Evolutionary conservation across 2,888 invertebrate species (phyloP), one percentile per base, ranked within the genome.

Genomic region (Acanthosepion esculentum): DNA sequence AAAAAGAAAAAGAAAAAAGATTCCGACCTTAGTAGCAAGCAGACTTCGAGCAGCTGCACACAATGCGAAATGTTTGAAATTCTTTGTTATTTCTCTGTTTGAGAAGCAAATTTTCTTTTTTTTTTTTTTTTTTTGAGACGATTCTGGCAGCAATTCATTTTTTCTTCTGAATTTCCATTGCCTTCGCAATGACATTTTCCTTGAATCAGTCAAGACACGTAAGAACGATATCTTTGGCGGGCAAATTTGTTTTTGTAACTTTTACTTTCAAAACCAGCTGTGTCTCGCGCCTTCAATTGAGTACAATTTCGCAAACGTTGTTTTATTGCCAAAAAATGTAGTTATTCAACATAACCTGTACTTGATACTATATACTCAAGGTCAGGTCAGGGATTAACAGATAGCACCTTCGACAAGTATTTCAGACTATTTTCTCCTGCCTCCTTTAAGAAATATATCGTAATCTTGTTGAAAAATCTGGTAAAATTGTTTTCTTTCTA

Each of bases 181-280:
- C 78, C n/a, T 78, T 33, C n/a, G 15, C 78, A 8, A 33, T 78
- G 78, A 78, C 78, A 78, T 78, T 78, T 78, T 33, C 78, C n/a
- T 78, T 33, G 78, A 78, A 78, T n/a, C 78, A 78, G 78, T 3
- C n/a, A n/a, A 78, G n/a, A n/a, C 78, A 78, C 78, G 78, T 78
- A 78, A 78, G 78, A 78, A 78, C 33, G 78, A 78, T 78, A 78
- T 78, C 78, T 78, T 78, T 78, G 78, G 78, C 78, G n/a, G 78
- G 12, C n/a, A 78, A 78, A 78, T 78, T n/a, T 78, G 78, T 78
- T 78, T 78, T n/a, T n/a, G 23, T 78, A 78, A 78, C 78, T 78
- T 78, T 78, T 78, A 78, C 78, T n/a, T 10, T n/a, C 12, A 78
- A 78, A 78, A 78, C n/a, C 78, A 78, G 78, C 78, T 78, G 78